A percentile compares a stretch with the other conserved stretches of the same genome.
Conservation (phyloP, 64 coral and sea anemone species). For the Porites lutea region DNA sequence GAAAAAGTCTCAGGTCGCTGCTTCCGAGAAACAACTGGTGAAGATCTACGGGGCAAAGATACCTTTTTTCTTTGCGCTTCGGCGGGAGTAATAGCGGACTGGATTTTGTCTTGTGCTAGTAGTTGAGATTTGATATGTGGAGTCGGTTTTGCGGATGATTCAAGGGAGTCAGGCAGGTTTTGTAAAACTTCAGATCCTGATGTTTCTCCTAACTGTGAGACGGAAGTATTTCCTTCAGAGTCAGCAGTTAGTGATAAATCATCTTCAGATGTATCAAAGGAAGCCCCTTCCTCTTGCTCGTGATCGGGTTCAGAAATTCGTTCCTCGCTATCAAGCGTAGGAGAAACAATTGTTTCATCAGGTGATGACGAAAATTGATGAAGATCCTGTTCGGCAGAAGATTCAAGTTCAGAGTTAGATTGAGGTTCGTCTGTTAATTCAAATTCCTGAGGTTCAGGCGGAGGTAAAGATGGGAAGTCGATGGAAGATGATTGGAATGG, state of each 20-base stretch:
- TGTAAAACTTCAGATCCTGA: constrained; percentile 46
- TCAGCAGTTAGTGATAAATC: not conserved
- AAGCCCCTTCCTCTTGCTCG: not conserved
- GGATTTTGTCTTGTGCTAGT: constrained; percentile 75
- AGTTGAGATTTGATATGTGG: constrained; percentile 90
- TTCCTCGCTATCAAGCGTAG: not conserved
- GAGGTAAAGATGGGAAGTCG: constrained; percentile 43
- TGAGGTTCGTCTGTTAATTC: constrained; percentile 7
- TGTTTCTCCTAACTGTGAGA: constrained; percentile 16
- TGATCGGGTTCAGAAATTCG: not conserved
- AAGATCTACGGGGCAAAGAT: constrained; percentile 79
- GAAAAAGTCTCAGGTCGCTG: constrained; percentile 47
- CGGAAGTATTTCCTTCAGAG: not conserved
- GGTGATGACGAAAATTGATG: not conserved
- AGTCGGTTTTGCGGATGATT: constrained; percentile 71
- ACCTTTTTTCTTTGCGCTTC: constrained; percentile 37
- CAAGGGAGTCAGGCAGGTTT: constrained; percentile 69
- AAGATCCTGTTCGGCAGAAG: constrained; percentile 30
- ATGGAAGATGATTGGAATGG: constrained; percentile 25
- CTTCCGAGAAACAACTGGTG: constrained; percentile 76
- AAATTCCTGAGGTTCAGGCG: constrained; percentile 19
- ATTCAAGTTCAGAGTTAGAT: constrained; percentile 6
- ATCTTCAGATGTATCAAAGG: constrained; percentile 32
- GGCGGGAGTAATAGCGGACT: constrained; percentile 70
- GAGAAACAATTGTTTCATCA: not conserved